Conservation (phyloP, 2,113 vertebrate genomes). For the Daubentonia madagascariensis region DNA sequence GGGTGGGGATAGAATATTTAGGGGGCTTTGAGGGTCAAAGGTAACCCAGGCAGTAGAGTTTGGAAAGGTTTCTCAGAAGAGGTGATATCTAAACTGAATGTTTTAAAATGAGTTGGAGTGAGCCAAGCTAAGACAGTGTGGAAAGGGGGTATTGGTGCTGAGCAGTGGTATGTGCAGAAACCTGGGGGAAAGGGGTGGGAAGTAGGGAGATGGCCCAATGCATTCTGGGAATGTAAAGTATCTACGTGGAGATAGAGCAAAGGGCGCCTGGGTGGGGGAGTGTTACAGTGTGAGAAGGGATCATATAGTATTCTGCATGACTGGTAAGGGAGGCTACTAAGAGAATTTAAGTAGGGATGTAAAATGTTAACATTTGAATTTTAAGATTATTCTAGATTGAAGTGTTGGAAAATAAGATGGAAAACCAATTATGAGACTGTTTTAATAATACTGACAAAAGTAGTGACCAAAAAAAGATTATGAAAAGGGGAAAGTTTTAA, state of each 20-base stretch:
- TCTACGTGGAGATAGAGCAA: neutral
- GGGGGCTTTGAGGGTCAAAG: neutral
- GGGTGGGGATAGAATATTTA: neutral
- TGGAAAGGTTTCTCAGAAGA: neutral
- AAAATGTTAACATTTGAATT: neutral
- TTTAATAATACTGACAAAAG: neutral
- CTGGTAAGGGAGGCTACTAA: neutral
- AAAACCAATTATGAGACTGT: neutral
- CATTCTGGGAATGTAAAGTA: neutral
- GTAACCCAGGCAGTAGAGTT: neutral
- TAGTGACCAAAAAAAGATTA: neutral
- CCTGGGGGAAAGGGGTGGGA: no score
- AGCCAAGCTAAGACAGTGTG: neutral
- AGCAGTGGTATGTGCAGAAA: neutral
- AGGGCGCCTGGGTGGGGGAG: no score
- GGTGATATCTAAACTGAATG: neutral
- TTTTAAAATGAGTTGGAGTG: neutral
- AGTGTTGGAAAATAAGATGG: neutral
- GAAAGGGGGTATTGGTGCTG: neutral
- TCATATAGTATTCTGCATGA: neutral
- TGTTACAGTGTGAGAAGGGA: neutral
- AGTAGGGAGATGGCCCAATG: neutral
- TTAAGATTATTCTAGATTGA: slow-evolving; percentile 6
- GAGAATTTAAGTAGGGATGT: neutral
- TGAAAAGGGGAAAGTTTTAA: neutral